A percentile compares a stretch with the other conserved stretches of the same genome.
Conservation (phyloP, 2,797 vertebrate species). For the Taeniopygia guttata region DNA sequence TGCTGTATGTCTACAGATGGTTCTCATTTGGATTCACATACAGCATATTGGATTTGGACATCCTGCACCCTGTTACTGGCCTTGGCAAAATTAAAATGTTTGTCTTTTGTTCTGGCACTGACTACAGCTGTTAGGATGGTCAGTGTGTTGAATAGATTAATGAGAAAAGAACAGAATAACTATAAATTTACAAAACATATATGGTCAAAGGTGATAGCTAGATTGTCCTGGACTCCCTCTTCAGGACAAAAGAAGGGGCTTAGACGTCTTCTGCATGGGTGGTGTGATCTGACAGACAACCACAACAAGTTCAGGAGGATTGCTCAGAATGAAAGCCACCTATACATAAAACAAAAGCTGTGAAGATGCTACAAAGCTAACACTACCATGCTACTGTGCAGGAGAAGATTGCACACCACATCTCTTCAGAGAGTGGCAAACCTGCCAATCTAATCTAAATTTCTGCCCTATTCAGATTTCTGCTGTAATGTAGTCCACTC, state of each 20-base stretch:
- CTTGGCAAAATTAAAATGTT: constrained; percentile 12
- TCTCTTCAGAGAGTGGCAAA: background rate
- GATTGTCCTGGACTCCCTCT: background rate
- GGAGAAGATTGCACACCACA: background rate
- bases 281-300: background rate
- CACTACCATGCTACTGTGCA: fast-evolving
- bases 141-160: background rate
- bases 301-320: background rate
- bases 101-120: background rate
- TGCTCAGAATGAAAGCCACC: background rate
- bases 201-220: background rate
- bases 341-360: background rate
- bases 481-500: background rate
- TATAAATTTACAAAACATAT: background rate
- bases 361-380: background rate
- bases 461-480: background rate
- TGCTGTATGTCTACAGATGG: constrained; percentile 49
- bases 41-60: background rate
- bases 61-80: background rate
- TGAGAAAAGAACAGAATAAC: background rate
- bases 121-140: background rate
- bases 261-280: background rate
- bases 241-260: background rate
- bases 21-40: constrained; percentile 32
- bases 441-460: background rate